Base-by-base conservation (phyloP, 2,113 vertebrate genomes). In the Spermophilus dauricus region DNA sequence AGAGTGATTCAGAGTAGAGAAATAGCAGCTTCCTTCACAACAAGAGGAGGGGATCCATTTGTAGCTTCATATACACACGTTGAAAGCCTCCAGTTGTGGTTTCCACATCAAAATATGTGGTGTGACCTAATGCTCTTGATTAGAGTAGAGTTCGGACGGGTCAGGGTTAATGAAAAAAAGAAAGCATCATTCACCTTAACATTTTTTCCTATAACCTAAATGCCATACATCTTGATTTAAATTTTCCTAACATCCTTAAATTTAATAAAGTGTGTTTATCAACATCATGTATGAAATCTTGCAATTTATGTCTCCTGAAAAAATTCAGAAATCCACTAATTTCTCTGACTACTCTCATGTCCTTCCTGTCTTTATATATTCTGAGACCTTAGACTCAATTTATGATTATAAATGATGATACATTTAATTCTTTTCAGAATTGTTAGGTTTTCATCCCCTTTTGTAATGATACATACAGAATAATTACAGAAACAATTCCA, bases 1-100 rank as follows among this genome's bases (percentile, higher is more conserved):
- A 97, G 97, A 98, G 42, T 51, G 97, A 97, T 98, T 98, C 98
- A 98, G 97, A 98, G 97, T 97, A 97, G 95, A 97, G 97, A 98
- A 97, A 98, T 97, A 97, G 98, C 98, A 84, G 97, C 98, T 97
- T 92, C 97, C 96, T 98, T 98, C 97, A 98, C 96, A 97, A 98
- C 98, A 96, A 98, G 94, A 89, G 70, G 63, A 98, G 92, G 96
- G 92, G 96, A 95, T 98, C 95, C 97, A 97, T 98, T 98, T 97
- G 98, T 96, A 90, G 95, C 97, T 98, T 98, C 94, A 96, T 81
- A 98, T 94, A 98, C 97, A 98, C 98, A 5, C 82, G 53, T 86
- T 98, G 98, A 98, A 99, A 98, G 87, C 97, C 58, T 97, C 96
- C 95, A 98, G 98, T 98, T 98, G 97, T 98, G 78, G 94, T 87